Evolutionary conservation across 2,113 vertebrate genomes (phyloP), one percentile per base, ranked within the genome.

Genomic region (Neodon shergylaensis): DNA sequence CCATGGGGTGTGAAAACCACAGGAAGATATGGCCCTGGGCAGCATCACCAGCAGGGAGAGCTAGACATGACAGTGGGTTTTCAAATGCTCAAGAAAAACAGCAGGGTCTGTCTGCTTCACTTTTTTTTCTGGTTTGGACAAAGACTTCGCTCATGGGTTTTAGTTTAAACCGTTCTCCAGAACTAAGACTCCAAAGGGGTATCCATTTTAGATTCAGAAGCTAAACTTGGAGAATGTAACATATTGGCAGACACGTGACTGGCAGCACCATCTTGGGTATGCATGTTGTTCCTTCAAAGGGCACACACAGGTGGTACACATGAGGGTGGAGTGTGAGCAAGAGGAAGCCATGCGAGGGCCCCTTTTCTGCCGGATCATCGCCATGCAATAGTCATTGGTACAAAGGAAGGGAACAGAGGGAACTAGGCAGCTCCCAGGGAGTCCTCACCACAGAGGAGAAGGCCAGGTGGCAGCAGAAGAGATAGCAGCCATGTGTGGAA

Each of bases 301-400:
- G 49, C 49, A 4, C 4, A 63, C 2, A 24, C 0, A 14, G 1
- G 36, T 54, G 6, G 21, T n/a, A 1, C 12, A 21, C 13, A 36
- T 7, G 49, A 9, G 2, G 61, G 39, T 42, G 31, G 31, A 1
- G 3, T 1, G 3, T 0, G 1, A 36, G 52, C 4, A 5, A 44
- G 5, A 33, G 36, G 24, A 17, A 31, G 7, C 42, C 63, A n/a
- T 4, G 0, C 0, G 0, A 8, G 49, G 24, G n/a, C 36, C 42
- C 16, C 16, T 9, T 63, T 54, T 31, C 3, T 44, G 36, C 10
- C 31, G 7, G 74, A 81, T 22, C 33, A 81, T 22, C 78, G n/a
- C 78, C 28, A 17, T 42, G 24, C 36, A 22, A 3, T 3, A 11
- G 2, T 42, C 9, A 3, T 58, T 16, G 54, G 54, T 58, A 58